Percentiles rank a stretch among this genome's conserved stretches.
phyloP scores from a whole-genome alignment of 2,797 vertebrate genomes.

The Neolamprologus multifasciatus region DNA sequence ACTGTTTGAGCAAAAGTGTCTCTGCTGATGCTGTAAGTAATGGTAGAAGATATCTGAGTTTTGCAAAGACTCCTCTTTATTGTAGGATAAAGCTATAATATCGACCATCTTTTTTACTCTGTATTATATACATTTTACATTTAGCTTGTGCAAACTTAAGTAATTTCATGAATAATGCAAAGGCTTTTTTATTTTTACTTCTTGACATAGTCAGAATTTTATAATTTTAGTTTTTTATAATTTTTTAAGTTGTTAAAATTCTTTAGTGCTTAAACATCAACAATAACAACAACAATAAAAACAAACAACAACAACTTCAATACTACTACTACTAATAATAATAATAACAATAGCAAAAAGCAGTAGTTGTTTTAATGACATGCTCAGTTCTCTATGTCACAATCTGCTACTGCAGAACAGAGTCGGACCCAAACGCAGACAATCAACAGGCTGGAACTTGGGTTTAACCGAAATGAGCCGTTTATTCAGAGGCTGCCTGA shows the following conservation, averaged over 20 bases:
- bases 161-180: not conserved
- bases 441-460: not conserved
- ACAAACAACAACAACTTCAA: not conserved
- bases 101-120: not conserved
- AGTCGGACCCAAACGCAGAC: not conserved
- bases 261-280: not conserved
- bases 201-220: not conserved
- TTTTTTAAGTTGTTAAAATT: not conserved
- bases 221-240: not conserved
- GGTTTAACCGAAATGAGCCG: not conserved
- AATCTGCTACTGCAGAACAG: not conserved
- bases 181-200: not conserved
- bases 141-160: not conserved
- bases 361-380: not conserved
- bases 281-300: not conserved
- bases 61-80: not conserved
- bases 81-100: not conserved
- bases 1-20: not conserved
- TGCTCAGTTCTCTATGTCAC: not conserved
- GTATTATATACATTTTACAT: not conserved
- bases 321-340: fast-evolving
- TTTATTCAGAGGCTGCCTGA: not conserved
- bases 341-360: not conserved
- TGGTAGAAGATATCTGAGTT: not conserved
- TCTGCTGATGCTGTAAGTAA: not conserved